These are phyloP conservation scores for Thaumatotibia leucotreta DNA, from an alignment of 1,140 invertebrate species.

Conservation along the genomic window DNA sequence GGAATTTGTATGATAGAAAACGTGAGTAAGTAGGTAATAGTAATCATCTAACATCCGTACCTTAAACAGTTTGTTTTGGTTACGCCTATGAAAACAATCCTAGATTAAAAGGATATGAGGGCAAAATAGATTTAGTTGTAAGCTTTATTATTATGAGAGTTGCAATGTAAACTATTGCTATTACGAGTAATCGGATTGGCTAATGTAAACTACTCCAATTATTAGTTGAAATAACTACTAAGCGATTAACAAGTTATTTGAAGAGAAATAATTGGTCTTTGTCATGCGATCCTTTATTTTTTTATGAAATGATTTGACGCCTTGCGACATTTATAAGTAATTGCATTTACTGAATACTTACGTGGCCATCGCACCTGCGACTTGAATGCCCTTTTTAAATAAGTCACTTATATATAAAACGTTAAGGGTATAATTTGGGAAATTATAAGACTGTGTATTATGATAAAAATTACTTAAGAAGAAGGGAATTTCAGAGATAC, in stretches of 20 bases:
- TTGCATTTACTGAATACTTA: constrained; percentile 43
- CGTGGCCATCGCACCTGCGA: constrained; percentile 40
- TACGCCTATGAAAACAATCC: background rate
- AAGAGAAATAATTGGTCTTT: background rate
- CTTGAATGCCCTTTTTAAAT: constrained; percentile 32
- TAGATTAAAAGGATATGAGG: constrained; percentile 10
- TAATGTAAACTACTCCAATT: background rate
- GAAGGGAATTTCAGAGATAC: no score
- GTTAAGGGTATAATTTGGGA: constrained; percentile 4
- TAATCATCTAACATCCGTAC: background rate
- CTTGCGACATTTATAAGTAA: constrained; percentile 57
- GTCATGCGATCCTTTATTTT: constrained; percentile 15
- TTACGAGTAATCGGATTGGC: background rate
- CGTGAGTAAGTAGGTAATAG: background rate
- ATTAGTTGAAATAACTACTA: background rate
- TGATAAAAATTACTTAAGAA: no score
- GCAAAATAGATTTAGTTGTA: constrained; percentile 7
- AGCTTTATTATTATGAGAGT: constrained; percentile 8
- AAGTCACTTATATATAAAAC: constrained; percentile 31
- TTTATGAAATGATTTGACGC: constrained; percentile 42
- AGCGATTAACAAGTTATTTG: background rate
- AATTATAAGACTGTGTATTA: background rate
- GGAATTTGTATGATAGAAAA: no score
- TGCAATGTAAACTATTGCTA: constrained; percentile 4
- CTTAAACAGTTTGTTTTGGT: background rate